Percentiles rank a stretch among this genome's conserved stretches.
These are phyloP conservation scores for Heptranchias perlo DNA, from an alignment of 2,113 vertebrate species.

Conservation along the genomic window DNA sequence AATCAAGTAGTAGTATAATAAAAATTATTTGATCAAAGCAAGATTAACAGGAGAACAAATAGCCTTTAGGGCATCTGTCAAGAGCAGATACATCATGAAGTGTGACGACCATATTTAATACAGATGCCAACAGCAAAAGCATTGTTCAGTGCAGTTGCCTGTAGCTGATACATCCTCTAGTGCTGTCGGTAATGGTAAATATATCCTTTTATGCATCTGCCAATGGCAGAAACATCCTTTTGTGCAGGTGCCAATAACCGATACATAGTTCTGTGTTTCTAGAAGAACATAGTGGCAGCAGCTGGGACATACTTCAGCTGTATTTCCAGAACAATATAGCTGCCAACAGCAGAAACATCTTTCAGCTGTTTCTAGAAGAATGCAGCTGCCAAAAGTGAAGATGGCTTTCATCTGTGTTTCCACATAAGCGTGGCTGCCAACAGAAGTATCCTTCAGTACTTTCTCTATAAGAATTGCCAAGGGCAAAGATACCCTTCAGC, in stretches of 20 bases:
- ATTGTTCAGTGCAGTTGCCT: background rate
- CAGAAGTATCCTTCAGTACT: background rate
- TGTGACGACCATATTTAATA: background rate
- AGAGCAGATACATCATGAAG: background rate
- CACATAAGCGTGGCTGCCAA: background rate
- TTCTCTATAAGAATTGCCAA: background rate
- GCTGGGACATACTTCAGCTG: background rate
- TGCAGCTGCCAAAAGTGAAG: background rate
- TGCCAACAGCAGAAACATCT: background rate
- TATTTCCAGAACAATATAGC: background rate
- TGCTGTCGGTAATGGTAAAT: background rate
- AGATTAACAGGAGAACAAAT: background rate
- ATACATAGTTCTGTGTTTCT: background rate
- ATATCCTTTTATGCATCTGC: background rate
- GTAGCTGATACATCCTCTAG: background rate
- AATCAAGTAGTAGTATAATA: background rate
- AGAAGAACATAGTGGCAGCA: background rate
- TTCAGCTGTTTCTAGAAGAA: background rate
- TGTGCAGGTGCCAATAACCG: background rate
- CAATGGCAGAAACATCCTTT: background rate
- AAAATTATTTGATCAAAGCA: slow-evolving; percentile 3
- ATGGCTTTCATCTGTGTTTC: background rate
- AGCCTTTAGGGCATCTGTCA: background rate
- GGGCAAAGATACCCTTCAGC: background rate
- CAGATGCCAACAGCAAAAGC: background rate